Percentiles rank a stretch among this genome's conserved stretches.
Conservation (phyloP, 92 coral and sea anemone species). For the Pocillopora meandrina region DNA sequence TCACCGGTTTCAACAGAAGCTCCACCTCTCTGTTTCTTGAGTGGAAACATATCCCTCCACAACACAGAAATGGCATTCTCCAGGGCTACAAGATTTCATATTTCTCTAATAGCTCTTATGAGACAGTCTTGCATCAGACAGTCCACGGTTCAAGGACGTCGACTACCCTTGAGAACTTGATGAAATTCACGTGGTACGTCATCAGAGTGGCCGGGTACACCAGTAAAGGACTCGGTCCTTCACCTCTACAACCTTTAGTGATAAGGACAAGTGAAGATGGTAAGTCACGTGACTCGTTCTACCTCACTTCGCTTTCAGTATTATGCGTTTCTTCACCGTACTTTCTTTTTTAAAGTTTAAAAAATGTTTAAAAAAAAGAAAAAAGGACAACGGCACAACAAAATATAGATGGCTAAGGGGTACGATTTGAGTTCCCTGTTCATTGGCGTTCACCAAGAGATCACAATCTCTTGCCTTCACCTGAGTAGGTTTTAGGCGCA, state of each 20-base stretch:
- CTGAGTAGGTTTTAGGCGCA: no score
- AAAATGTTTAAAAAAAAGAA: no score
- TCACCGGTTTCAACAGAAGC: slow-evolving; percentile 71
- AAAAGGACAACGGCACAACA: no score
- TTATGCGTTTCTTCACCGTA: no score
- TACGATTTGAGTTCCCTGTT: no score
- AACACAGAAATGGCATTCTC: slow-evolving; percentile 69
- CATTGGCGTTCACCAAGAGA: no score
- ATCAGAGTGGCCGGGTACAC: slow-evolving; percentile 82
- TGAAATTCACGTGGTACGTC: slow-evolving; percentile 75
- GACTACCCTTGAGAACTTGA: slow-evolving; percentile 53
- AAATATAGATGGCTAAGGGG: no score
- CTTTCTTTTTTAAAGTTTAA: no score
- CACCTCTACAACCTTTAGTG: slow-evolving; percentile 45
- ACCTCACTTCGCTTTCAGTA: neutral
- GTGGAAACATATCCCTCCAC: slow-evolving; percentile 72
- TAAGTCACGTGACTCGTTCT: slow-evolving; percentile 31
- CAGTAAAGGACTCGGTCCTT: slow-evolving; percentile 89
- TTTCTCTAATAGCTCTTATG: slow-evolving; percentile 5
- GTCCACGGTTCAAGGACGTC: slow-evolving; percentile 56
- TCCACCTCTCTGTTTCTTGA: slow-evolving; percentile 86
- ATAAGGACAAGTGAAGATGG: slow-evolving; percentile 90
- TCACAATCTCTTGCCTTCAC: no score
- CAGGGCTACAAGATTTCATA: slow-evolving; percentile 65
- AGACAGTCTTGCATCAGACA: slow-evolving; percentile 22